Evolutionary conservation across 2,888 invertebrate genomes (phyloP), one percentile per base, ranked within the genome.

Genomic region (Pteria penguin): DNA sequence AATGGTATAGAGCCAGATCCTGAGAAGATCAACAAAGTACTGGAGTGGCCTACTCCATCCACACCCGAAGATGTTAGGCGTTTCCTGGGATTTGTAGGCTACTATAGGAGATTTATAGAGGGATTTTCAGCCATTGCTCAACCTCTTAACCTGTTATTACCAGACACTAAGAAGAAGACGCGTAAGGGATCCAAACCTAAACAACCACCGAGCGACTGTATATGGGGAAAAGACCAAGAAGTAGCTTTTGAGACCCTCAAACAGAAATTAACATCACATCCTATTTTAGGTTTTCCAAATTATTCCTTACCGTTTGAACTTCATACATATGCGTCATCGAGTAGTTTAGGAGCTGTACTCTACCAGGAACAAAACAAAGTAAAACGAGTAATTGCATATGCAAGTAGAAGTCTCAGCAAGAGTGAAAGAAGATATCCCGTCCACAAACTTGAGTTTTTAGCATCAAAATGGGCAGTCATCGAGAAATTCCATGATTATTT

Each of bases 31-130:
- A 67, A 67, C n/a, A 69, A 68, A 18, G 60, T 74, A 2, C 45
- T n/a, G 60, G 67, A 57, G 27, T 55, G 4, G 14, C 75, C 71
- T 29, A 54, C 63, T 3, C 57, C 57, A 26, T 36, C 65, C 11
- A 65, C 57, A 26, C 57, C 65, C 11, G 72, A 72, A 24, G 71
- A 72, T n/a, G 72, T 76, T 14, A 18, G 72, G 22, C 54, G 54
- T 27, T 72, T 73, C 36, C 24, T 73, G n/a, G 58, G 75, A 14
- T 66, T 72, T 32, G 61, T 55, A 22, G 55, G 55, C 4, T 55
- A 55, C 18, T 55, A 55, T 18, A 4, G 55, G 24, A n/a, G 55
- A 5, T 55, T 55, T 55, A 18, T 55, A 18, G 24, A 55, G 24
- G 4, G 24, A 22, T 55, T 55, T 24, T 55, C 4, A 55, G 24